Percentiles rank a stretch among this genome's conserved stretches.
Conservation (phyloP, 1,140 invertebrate species). For the Drosophila suzukii region DNA sequence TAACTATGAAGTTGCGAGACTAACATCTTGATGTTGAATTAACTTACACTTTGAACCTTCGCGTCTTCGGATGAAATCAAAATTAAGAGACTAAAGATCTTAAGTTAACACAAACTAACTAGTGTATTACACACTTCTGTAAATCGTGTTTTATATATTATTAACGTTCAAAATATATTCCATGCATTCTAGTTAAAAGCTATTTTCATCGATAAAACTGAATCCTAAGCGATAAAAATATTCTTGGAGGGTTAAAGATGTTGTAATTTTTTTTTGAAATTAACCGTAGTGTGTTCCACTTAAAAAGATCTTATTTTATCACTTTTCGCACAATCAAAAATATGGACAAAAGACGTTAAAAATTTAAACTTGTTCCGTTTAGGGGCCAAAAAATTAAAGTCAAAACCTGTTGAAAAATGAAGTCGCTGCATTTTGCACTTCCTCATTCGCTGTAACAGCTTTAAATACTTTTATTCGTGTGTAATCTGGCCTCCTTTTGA, state of each 20-base stretch:
- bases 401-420: neutral
- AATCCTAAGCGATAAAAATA: no score
- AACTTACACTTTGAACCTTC: neutral
- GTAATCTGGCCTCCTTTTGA: neutral
- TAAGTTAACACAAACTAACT: neutral
- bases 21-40: neutral
- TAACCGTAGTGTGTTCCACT: neutral
- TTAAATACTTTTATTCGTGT: neutral
- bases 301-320: neutral
- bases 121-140: neutral
- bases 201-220: no score
- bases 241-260: no score
- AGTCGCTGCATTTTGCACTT: slow-evolving; percentile 3
- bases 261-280: neutral
- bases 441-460: neutral
- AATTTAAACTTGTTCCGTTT: neutral
- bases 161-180: neutral
- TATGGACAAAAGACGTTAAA: neutral
- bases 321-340: neutral
- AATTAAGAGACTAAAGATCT: neutral
- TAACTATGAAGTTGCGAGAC: neutral
- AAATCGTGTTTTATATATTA: neutral
- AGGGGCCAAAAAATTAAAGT: neutral
- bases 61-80: neutral
- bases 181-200: no score